A percentile compares a stretch with the other conserved stretches of the same genome.
These are phyloP conservation scores for Strix aluco DNA, from an alignment of 2,113 vertebrate genomes.

Conservation along the genomic window DNA sequence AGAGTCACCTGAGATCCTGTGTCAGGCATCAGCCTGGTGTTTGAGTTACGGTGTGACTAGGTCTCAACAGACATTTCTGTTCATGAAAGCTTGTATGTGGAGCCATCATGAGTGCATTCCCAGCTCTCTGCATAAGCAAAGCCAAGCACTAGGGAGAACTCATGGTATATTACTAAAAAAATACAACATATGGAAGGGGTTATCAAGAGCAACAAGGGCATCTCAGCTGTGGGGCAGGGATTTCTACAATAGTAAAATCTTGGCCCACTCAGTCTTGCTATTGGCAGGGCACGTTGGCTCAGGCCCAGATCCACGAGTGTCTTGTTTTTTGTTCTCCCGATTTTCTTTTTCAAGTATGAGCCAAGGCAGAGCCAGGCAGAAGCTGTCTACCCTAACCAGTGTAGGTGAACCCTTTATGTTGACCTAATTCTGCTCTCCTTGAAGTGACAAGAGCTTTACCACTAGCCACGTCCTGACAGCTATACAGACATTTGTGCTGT, in stretches of 20 bases:
- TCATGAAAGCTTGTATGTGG: not conserved
- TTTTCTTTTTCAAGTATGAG: not conserved
- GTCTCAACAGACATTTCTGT: not conserved
- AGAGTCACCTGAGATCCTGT: not conserved
- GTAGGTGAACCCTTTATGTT: not conserved
- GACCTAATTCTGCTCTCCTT: slow-evolving; percentile 2
- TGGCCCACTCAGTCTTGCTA: not conserved
- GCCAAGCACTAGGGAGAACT: not conserved
- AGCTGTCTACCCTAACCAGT: not conserved
- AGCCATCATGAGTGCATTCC: not conserved
- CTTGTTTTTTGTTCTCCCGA: not conserved
- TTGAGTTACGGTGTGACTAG: not conserved
- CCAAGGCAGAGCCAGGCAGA: not conserved
- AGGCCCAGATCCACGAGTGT: not conserved
- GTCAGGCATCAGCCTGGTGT: not conserved
- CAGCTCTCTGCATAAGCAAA: not conserved
- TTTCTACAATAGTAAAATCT: not conserved
- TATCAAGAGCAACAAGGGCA: not conserved
- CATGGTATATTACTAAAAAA: not conserved
- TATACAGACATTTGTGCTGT: not conserved
- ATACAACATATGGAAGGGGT: not conserved
- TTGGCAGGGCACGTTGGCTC: not conserved
- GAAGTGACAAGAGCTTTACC: not conserved
- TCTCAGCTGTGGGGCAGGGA: not conserved
- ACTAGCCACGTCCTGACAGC: not conserved